Conservation (phyloP, 2,113 vertebrate species). For the Macrotis lagotis region DNA sequence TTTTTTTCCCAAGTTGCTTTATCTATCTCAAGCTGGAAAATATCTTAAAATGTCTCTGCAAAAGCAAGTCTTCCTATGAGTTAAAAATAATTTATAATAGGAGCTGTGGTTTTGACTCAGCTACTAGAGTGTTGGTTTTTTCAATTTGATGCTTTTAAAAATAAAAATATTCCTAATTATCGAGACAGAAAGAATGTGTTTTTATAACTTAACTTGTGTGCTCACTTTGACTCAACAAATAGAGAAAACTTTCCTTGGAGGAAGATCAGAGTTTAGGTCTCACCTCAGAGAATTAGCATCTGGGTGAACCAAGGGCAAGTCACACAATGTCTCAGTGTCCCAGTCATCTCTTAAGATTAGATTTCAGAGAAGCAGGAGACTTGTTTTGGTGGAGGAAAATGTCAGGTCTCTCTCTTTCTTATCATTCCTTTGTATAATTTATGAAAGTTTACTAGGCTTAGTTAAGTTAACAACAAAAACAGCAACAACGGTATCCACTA, state of each 20-base stretch:
- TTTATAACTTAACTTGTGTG: not conserved
- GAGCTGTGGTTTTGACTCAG: not conserved
- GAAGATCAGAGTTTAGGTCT: not conserved
- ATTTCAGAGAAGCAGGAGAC: not conserved
- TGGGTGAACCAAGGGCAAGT: not conserved
- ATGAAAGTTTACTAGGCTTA: too few relatives aligned
- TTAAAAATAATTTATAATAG: not conserved
- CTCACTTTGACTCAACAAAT: not conserved
- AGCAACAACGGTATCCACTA: too few relatives aligned
- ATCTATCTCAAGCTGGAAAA: conserved; percentile 21
- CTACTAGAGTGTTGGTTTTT: not conserved
- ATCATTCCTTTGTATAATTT: not conserved
- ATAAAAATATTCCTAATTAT: not conserved
- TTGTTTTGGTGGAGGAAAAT: not conserved
- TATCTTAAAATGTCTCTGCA: conserved; percentile 23
- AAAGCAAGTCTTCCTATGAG: not conserved
- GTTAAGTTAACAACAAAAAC: too few relatives aligned
- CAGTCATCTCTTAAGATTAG: not conserved
- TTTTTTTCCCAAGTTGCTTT: not conserved
- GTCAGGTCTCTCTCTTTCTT: not conserved
- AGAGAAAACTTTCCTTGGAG: not conserved
- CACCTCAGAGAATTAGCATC: not conserved
- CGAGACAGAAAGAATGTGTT: not conserved
- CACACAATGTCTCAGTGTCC: not conserved
- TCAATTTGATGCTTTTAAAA: not conserved